Base-by-base conservation (phyloP, 2,113 vertebrate genomes). In the Crotalus tigris region DNA sequence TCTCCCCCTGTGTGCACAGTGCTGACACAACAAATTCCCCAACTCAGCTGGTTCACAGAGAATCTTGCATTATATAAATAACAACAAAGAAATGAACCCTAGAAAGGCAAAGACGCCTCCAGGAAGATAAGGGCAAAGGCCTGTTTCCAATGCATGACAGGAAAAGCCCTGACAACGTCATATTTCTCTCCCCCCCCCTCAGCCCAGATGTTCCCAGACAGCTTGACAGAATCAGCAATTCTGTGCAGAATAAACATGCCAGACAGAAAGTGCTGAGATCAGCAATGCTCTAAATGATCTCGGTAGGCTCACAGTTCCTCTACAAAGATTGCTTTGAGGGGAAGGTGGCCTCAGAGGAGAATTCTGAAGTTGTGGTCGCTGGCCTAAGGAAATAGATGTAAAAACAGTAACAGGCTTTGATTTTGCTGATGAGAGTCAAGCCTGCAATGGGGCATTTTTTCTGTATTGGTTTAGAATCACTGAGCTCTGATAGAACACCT, bases 211-310 rank as follows among this genome's bases (percentile, higher is more conserved):
- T 90, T 94, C 91, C 91, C 53, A 61, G 93, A 75, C 91, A 92
- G 91, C 81, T 93, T 94, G 88, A 86, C 91, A 92, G 91, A 92
- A 94, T 94, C 93, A 94, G 93, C 93, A 94, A 53, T 94, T 92
- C 91, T 92, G 88, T 69, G 75, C 88, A 94, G 92, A 94, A 92
- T 94, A 94, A 92, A 94, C 93, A 87, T 23, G 81, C 91, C 58
- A 87, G 91, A 86, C 53, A 64, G 75, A 94, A 92, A 94, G 58
- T 23, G 58, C 93, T 17, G 26, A 87, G 75, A 61, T 92, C 91
- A 94, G 93, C 93, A 69, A 23, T 75, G 90, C 75, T 90, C 90
- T 57, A 94, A 92, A 92, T 89, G 88, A 92, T 64, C 49, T 87
- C 51, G 44, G 39, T 90, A 85, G 88, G 26, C 17, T 90, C 33